phyloP scores from a whole-genome alignment of 2,888 invertebrate genomes.

The Nebria salina region DNA sequence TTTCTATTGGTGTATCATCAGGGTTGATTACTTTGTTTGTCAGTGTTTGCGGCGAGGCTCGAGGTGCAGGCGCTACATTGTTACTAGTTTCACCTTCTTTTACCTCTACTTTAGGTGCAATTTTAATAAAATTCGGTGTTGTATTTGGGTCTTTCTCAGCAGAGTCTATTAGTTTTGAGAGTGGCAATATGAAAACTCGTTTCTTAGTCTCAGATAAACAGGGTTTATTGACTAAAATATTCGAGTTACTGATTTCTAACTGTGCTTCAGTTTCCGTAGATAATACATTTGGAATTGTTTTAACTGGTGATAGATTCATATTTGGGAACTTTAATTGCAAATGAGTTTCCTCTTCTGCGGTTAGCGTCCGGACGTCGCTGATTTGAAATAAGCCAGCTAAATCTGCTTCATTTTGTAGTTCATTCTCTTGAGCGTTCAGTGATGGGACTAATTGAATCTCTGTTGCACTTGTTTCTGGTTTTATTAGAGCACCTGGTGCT shows the following conservation, averaged over 20 bases:
- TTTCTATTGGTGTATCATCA: neutral
- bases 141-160: neutral
- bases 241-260: too few relatives aligned
- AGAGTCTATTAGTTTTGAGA: neutral
- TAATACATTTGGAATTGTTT: neutral
- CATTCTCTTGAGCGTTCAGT: neutral
- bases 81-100: neutral
- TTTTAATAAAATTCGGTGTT: too few relatives aligned
- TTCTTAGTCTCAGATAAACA: neutral
- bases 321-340: neutral
- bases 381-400: slow-evolving; percentile 48
- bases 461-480: slow-evolving; percentile 7
- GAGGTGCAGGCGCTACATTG: neutral
- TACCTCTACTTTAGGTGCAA: neutral
- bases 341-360: slow-evolving; percentile 47
- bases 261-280: too few relatives aligned
- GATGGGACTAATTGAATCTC: neutral
- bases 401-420: neutral
- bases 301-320: neutral
- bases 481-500: slow-evolving; percentile 5
- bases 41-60: neutral
- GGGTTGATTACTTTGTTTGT: neutral
- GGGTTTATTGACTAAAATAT: too few relatives aligned
- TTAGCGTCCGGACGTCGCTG: slow-evolving; percentile 50
- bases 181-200: neutral